phyloP scores from a whole-genome alignment of 2,113 vertebrate genomes.

The Otis tarda region DNA sequence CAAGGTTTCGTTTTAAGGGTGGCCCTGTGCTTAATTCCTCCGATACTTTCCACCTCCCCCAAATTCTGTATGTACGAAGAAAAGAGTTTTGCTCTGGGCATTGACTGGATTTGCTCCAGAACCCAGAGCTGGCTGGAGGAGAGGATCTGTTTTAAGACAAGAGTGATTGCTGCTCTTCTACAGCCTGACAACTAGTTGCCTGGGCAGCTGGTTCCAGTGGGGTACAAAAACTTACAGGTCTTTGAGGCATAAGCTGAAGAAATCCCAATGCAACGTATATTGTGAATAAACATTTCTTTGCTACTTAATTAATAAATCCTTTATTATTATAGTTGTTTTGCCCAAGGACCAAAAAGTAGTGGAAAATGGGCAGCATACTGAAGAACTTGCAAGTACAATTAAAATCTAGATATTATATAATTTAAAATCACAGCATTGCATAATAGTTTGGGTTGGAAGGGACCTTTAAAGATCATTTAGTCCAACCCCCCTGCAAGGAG shows the following conservation, averaged over 20 bases:
- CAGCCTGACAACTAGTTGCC: fast-evolving
- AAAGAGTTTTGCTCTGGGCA: not conserved
- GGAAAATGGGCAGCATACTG: not conserved
- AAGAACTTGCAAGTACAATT: not conserved
- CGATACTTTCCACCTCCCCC: not conserved
- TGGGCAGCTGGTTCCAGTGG: not conserved
- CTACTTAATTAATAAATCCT: not conserved
- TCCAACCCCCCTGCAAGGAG: too few species aligned
- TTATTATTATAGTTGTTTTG: not conserved
- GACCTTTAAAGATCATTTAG: too few species aligned
- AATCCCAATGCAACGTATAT: not conserved
- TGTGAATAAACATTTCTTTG: not conserved
- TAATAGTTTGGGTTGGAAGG: too few species aligned
- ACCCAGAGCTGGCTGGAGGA: not conserved
- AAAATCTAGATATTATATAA: not conserved
- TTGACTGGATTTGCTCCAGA: not conserved
- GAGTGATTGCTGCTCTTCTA: not conserved
- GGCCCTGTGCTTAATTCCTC: fast-evolving
- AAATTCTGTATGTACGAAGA: not conserved
- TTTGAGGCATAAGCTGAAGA: not conserved
- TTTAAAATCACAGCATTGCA: too few species aligned
- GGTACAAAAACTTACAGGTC: not conserved
- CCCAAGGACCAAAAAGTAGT: not conserved
- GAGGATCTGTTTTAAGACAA: not conserved
- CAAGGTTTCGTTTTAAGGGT: not conserved